These are phyloP conservation scores for Tricholauxania praeusta DNA, from an alignment of 2,888 invertebrate species.

Conservation along the genomic window DNA sequence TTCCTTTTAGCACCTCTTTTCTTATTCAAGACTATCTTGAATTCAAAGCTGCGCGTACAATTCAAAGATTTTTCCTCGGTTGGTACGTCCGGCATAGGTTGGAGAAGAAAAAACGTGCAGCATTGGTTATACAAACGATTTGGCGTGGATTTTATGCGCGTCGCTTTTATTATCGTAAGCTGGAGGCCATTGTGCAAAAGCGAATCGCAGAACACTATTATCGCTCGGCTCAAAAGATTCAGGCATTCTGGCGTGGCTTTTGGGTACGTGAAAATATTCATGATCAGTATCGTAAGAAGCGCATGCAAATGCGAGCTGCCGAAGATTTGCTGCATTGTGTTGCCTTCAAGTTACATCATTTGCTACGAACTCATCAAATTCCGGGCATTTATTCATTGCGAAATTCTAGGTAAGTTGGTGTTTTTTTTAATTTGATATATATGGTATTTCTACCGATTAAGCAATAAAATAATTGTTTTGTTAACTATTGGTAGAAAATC, in stretches of 20 bases:
- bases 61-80: constrained; percentile 55
- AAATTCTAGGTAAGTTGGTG: constrained; percentile 56
- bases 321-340: constrained; percentile 61
- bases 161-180: constrained; percentile 38
- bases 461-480: no score
- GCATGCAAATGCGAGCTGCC: constrained; percentile 54
- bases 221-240: constrained; percentile 56
- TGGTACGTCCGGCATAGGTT: constrained; percentile 40
- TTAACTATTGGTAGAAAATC: no score
- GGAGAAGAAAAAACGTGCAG: constrained; percentile 40
- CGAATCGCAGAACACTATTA: constrained; percentile 46
- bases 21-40: constrained; percentile 53
- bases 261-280: constrained; percentile 54
- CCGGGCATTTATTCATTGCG: constrained; percentile 63
- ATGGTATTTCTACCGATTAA: no score
- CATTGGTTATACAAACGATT: constrained; percentile 57
- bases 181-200: constrained; percentile 53
- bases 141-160: constrained; percentile 57
- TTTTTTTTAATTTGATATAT: no score
- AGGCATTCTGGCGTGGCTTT: constrained; percentile 61
- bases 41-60: constrained; percentile 55
- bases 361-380: constrained; percentile 59
- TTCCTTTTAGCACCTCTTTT: constrained; percentile 47
- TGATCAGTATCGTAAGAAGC: constrained; percentile 51
- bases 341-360: constrained; percentile 61